Percentiles rank a stretch among this genome's conserved stretches.
Evolutionary conservation across 64 coral and sea anemone species (phyloP).

Genomic region (Montipora sp.): DNA sequence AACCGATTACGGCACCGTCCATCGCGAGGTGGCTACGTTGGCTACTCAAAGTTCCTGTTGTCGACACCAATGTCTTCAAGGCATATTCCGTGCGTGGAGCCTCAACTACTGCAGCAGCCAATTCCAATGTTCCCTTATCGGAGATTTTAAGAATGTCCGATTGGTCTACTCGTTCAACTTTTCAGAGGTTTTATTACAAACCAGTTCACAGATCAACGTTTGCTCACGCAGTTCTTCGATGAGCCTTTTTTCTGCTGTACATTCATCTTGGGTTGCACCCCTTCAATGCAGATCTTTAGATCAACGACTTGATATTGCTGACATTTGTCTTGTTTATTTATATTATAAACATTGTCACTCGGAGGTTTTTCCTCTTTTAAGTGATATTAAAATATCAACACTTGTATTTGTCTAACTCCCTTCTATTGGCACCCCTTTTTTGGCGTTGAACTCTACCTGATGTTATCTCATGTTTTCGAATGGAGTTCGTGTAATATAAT

Average conservation of each 20-base stretch:
- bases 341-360: too few species aligned
- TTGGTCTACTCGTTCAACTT: slow-evolving; percentile 10
- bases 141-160: slow-evolving; percentile 46
- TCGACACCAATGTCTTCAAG: slow-evolving; percentile 20
- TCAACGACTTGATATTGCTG: too few species aligned
- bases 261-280: not conserved
- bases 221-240: slow-evolving; percentile 27
- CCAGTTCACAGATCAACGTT: slow-evolving; percentile 19
- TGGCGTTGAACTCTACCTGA: slow-evolving; percentile 42
- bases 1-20: not conserved
- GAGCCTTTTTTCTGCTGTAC: not conserved
- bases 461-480: slow-evolving; percentile 14
- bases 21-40: too few species aligned
- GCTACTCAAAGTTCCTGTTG: not conserved
- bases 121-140: not conserved
- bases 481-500: not conserved
- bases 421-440: not conserved
- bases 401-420: not conserved
- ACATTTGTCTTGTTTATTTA: too few species aligned
- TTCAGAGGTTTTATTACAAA: slow-evolving; percentile 64
- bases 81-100: slow-evolving; percentile 40
- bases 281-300: not conserved
- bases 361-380: too few species aligned
- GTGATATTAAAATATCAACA: not conserved
- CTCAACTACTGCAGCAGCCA: slow-evolving; percentile 50